A percentile compares a stretch with the other conserved stretches of the same genome.
Evolutionary conservation across 1,140 invertebrate genomes (phyloP).

Genomic region (Drosophila kohkoa): DNA sequence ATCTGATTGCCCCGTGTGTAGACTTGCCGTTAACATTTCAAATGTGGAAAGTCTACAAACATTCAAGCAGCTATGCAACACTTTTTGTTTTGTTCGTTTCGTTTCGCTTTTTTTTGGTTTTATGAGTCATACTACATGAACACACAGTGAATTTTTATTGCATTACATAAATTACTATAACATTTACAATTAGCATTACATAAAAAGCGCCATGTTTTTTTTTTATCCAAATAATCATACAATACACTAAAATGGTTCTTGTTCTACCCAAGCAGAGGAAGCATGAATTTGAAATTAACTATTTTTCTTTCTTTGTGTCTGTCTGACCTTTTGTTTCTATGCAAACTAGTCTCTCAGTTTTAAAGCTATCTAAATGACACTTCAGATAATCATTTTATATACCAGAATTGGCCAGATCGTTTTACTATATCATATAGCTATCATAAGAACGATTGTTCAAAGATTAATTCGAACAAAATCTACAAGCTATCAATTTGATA

Average conservation of each 20-base stretch:
- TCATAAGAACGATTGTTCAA: not conserved
- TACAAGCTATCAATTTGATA: no score
- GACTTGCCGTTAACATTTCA: conserved; percentile 36
- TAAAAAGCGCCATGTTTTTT: conserved; percentile 56
- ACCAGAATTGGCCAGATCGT: no score
- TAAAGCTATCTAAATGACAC: not conserved
- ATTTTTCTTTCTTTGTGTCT: not conserved
- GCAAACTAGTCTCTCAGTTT: not conserved
- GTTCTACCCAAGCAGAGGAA: not conserved
- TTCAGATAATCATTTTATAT: not conserved
- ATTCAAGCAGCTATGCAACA: not conserved
- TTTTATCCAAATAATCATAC: conserved; percentile 20
- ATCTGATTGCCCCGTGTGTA: conserved; percentile 11
- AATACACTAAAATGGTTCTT: conserved; percentile 63
- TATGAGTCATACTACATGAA: conserved; percentile 70
- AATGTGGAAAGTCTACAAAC: conserved; percentile 13
- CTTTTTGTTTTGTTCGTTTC: not conserved
- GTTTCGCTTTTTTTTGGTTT: no score
- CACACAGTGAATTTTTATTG: conserved; percentile 68
- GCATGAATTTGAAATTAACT: not conserved
- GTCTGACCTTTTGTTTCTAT: not conserved
- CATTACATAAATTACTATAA: conserved; percentile 72
- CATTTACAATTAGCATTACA: conserved; percentile 76
- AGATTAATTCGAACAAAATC: no score
- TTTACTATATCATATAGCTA: not conserved